phyloP scores from a whole-genome alignment of 2,113 vertebrate species.

The Silurus meridionalis region DNA sequence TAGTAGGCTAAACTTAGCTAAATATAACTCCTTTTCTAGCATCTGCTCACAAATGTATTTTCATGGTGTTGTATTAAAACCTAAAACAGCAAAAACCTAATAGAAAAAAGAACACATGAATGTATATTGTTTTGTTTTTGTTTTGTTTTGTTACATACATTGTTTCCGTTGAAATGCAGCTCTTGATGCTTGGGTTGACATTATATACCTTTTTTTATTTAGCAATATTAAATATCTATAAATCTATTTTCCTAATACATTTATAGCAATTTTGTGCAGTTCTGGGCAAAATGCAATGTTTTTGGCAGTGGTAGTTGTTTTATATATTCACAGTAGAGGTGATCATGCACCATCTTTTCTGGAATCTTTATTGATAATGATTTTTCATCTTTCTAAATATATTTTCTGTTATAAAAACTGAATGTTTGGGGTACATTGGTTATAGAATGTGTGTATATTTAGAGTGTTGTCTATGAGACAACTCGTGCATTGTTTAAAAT shows the following conservation, averaged over 20 bases:
- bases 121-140: background rate
- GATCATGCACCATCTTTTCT: background rate
- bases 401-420: background rate
- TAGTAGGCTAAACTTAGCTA: background rate
- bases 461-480: constrained; percentile 12
- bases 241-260: background rate
- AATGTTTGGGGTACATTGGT: constrained; percentile 20
- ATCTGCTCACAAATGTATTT: background rate
- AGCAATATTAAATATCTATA: background rate
- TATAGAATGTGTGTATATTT: constrained; percentile 26
- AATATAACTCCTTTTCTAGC: background rate
- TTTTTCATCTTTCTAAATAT: constrained; percentile 9
- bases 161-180: background rate
- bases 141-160: background rate
- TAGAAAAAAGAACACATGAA: background rate
- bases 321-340: background rate
- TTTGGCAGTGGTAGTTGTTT: background rate
- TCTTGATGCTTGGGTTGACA: background rate
- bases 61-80: background rate
- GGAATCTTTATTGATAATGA: constrained; percentile 7
- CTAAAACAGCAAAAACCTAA: background rate
- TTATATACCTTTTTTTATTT: background rate
- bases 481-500: background rate
- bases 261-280: background rate
- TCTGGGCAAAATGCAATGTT: background rate